Evolutionary conservation across 2,888 invertebrate genomes (phyloP).

Genomic region (Teleogryllus oceanicus): DNA sequence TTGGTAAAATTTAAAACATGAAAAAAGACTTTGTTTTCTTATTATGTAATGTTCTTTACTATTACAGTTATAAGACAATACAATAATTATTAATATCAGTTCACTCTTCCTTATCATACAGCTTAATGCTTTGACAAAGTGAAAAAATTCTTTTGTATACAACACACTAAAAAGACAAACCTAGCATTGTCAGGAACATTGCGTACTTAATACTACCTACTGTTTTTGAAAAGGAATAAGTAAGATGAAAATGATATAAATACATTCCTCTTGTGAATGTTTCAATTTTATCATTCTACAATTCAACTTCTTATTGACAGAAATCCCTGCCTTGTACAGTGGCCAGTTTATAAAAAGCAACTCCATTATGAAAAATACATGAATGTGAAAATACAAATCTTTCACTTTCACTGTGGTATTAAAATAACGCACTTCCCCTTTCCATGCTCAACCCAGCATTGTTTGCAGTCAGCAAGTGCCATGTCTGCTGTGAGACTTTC

Average conservation of each 20-base stretch:
- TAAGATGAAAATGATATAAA: too few species aligned
- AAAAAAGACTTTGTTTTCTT: not conserved
- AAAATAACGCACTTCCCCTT: not conserved
- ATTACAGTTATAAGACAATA: not conserved
- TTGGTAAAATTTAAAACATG: not conserved
- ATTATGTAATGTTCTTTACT: not conserved
- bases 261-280: too few species aligned
- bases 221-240: not conserved
- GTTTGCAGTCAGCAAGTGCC: constrained; percentile 7
- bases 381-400: too few species aligned
- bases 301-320: too few species aligned
- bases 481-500: constrained; percentile 4
- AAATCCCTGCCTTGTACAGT: too few species aligned
- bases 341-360: too few species aligned
- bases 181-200: not conserved
- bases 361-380: too few species aligned
- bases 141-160: not conserved
- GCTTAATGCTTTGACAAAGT: not conserved
- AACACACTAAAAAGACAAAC: too few species aligned
- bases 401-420: too few species aligned
- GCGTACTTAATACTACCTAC: not conserved
- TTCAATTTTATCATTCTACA: too few species aligned
- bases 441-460: not conserved
- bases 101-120: not conserved
- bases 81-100: not conserved